Evolutionary conservation across 2,888 invertebrate species (phyloP).

Genomic region (Cephonodes hylas): DNA sequence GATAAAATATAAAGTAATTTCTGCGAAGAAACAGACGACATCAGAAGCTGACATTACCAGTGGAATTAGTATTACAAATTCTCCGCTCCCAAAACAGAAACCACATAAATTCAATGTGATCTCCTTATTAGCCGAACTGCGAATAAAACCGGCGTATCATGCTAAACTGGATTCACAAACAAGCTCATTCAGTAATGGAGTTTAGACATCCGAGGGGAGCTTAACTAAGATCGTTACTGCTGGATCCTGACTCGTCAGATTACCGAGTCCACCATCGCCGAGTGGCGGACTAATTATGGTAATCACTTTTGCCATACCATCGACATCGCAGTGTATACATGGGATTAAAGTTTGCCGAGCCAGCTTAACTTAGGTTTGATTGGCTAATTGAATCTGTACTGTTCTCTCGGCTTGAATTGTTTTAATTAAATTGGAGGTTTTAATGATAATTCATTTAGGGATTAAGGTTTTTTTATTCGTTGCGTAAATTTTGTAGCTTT

Average conservation of each 20-base stretch:
- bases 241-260: constrained; percentile 21
- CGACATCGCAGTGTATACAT: constrained; percentile 21
- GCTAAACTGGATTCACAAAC: background rate
- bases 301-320: constrained; percentile 24
- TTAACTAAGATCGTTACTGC: constrained; percentile 20
- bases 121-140: constrained; percentile 10
- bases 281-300: constrained; percentile 25
- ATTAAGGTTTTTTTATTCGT: background rate
- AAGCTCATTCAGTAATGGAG: constrained; percentile 20
- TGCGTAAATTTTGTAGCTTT: no score
- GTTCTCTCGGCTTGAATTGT: background rate
- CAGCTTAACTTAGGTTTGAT: constrained; percentile 6
- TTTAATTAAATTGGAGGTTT: background rate
- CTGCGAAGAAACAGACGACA: background rate
- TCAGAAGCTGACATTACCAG: no score
- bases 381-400: constrained; percentile 7
- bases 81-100: background rate
- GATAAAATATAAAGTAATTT: background rate
- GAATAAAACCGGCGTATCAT: constrained; percentile 2
- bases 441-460: background rate
- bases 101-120: background rate
- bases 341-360: constrained; percentile 21
- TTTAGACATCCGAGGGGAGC: constrained; percentile 25
- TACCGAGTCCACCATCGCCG: constrained; percentile 16
- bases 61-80: background rate